Evolutionary conservation across 1,140 invertebrate genomes (phyloP).

Genomic region (Drosophila burlai): DNA sequence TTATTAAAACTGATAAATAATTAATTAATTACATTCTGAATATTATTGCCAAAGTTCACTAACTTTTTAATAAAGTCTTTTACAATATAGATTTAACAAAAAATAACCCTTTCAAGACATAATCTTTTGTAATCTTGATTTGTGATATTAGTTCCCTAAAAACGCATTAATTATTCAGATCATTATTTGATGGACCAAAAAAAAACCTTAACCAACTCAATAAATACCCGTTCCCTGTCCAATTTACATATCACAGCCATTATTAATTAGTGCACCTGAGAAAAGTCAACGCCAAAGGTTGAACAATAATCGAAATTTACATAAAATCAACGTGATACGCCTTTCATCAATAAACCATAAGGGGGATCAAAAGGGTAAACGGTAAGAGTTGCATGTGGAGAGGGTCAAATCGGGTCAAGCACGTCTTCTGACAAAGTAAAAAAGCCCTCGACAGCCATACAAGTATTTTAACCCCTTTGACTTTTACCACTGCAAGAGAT

Average conservation of each 20-base stretch:
- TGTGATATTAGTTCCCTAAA: slow-evolving; percentile 7
- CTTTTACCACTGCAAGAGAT: slow-evolving; percentile 9
- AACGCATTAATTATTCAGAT: not conserved
- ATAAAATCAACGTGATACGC: slow-evolving; percentile 25
- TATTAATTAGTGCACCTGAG: slow-evolving; percentile 21
- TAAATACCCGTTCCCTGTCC: not conserved
- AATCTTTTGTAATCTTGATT: slow-evolving; percentile 13
- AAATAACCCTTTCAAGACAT: not conserved
- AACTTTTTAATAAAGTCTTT: not conserved
- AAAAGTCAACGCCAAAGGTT: slow-evolving; percentile 1
- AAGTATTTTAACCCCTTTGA: slow-evolving; percentile 31
- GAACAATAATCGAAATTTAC: slow-evolving; percentile 6
- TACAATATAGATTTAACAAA: not conserved
- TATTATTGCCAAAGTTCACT: not conserved
- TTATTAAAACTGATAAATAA: not conserved
- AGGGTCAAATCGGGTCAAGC: slow-evolving; percentile 41
- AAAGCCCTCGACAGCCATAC: slow-evolving; percentile 9
- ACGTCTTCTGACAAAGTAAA: slow-evolving; percentile 10
- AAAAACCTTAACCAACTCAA: slow-evolving; percentile 5
- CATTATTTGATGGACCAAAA: not conserved
- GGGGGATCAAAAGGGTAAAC: slow-evolving; percentile 10
- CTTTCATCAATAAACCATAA: slow-evolving; percentile 4
- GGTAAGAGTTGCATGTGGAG: slow-evolving; percentile 8
- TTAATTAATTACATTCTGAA: not conserved
- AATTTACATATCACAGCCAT: slow-evolving; percentile 27